Evolutionary conservation across 2,888 invertebrate species (phyloP), one percentile per base, ranked within the genome.

Genomic region (Napeogenes inachia): DNA sequence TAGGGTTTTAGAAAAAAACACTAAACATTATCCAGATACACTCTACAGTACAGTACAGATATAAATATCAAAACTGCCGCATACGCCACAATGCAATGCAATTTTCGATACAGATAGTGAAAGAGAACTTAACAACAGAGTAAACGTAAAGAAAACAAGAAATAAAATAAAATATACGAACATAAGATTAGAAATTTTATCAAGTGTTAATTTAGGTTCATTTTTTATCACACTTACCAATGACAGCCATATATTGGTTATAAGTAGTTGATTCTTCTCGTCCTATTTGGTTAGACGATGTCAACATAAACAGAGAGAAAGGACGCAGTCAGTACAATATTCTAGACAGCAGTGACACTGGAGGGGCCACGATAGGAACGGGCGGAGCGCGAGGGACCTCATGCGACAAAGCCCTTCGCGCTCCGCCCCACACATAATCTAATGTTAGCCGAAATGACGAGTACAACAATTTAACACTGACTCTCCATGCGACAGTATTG

Each of bases 191-290:
- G 84, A 87, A 88, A 80, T 89, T 89, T 89, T 88, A 81, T 82
- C 72, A 77, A 87, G 83, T 87, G 82, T 84, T 85, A 89, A 85
- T 90, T 89, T 89, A 89, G 79, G 77, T 92, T 91, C 80, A 85
- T 82, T 83, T 87, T 91, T 89, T 87, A 80, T 85, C 85, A 92
- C 93, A 96, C 96, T 96, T 95, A 96, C 96, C 95, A 96, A 95
- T 93, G 96, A 95, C 93, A 96, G 95, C 96, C 96, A 97, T 93
- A 96, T 95, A 94, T 96, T 96, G 93, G 96, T 95, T 92, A 96
- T 95, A 93, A 97, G 94, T 93, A 96, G 95, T 94, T 96, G 96
- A 93, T 96, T 96, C 94, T 96, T 96, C 95, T 96, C 96, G 94
- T 96, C 96, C 96, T 96, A 94, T 93, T 88, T 89, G 89, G 93